Conservation (phyloP, 1,140 invertebrate species). For the Zophobas morio region DNA sequence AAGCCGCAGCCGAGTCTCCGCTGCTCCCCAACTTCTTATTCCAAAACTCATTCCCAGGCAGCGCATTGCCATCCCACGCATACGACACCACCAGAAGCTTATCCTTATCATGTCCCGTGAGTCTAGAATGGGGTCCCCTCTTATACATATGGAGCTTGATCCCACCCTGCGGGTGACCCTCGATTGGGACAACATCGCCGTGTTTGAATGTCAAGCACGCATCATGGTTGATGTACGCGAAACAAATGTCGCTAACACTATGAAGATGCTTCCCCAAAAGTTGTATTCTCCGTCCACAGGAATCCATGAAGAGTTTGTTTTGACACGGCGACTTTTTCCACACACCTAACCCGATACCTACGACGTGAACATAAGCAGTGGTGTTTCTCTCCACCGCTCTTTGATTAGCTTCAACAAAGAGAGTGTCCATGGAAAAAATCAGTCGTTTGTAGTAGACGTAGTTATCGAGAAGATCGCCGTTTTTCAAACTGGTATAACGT, state of each 20-base stretch:
- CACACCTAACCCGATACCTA: conserved; percentile 70
- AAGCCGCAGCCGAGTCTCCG: conserved; percentile 77
- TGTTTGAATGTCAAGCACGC: conserved; percentile 56
- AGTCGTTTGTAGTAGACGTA: conserved; percentile 62
- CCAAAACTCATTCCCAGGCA: conserved; percentile 77
- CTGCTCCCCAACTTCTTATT: conserved; percentile 66
- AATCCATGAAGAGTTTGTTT: conserved; percentile 68
- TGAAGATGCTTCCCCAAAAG: conserved; percentile 59
- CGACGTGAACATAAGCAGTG: conserved; percentile 64
- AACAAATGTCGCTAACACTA: conserved; percentile 69
- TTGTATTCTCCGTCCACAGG: conserved; percentile 67
- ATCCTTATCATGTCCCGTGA: conserved; percentile 62
- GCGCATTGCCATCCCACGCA: conserved; percentile 78
- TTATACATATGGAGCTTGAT: conserved; percentile 68
- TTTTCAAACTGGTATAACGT: conserved; percentile 42
- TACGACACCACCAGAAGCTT: conserved; percentile 77
- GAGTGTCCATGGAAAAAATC: conserved; percentile 61
- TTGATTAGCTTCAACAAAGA: conserved; percentile 62
- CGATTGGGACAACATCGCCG: conserved; percentile 51
- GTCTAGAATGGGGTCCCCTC: conserved; percentile 67
- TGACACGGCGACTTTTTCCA: conserved; percentile 70
- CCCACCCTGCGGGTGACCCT: conserved; percentile 63
- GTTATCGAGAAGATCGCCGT: conserved; percentile 61
- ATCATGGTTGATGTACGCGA: conserved; percentile 65
- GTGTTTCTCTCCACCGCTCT: conserved; percentile 59